Evolutionary conservation across 2,113 vertebrate genomes (phyloP).

Genomic region (Reinhardtius hippoglossoides): DNA sequence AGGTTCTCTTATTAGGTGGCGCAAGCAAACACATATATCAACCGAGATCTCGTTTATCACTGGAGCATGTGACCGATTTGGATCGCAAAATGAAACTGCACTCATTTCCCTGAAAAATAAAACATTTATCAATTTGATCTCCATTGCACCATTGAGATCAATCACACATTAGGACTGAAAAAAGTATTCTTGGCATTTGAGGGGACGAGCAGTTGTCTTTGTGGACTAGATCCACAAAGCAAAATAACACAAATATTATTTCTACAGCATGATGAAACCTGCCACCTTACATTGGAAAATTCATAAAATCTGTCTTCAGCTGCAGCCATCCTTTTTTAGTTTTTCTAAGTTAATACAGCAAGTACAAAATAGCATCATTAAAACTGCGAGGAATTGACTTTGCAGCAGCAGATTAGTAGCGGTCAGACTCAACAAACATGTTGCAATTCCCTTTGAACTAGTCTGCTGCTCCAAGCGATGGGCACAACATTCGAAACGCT

Average conservation of each 20-base stretch:
- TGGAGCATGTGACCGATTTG: conserved; percentile 32
- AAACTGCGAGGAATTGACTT: conserved; percentile 9
- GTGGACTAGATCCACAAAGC: background rate
- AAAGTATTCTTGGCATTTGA: background rate
- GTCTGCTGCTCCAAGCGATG: no score
- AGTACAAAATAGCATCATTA: conserved; percentile 37
- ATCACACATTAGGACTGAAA: conserved; percentile 13
- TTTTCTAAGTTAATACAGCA: conserved; percentile 6
- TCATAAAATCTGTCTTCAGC: background rate
- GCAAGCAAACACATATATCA: conserved; percentile 36
- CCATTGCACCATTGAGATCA: background rate
- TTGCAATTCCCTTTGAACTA: no score
- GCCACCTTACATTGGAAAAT: conserved; percentile 19
- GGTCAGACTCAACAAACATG: background rate
- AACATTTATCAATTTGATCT: conserved; percentile 42
- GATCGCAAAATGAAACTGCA: conserved; percentile 24
- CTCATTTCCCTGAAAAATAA: conserved; percentile 40
- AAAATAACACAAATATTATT: background rate
- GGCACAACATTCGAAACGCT: no score
- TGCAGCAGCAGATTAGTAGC: conserved; percentile 23
- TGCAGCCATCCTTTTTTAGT: conserved; percentile 8
- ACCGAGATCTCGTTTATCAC: conserved; percentile 37
- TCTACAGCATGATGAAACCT: conserved; percentile 31
- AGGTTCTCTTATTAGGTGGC: conserved; percentile 20
- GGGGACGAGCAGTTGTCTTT: background rate